Conservation (phyloP, 1,140 invertebrate genomes). For the Panagrolaimus sp. region DNA sequence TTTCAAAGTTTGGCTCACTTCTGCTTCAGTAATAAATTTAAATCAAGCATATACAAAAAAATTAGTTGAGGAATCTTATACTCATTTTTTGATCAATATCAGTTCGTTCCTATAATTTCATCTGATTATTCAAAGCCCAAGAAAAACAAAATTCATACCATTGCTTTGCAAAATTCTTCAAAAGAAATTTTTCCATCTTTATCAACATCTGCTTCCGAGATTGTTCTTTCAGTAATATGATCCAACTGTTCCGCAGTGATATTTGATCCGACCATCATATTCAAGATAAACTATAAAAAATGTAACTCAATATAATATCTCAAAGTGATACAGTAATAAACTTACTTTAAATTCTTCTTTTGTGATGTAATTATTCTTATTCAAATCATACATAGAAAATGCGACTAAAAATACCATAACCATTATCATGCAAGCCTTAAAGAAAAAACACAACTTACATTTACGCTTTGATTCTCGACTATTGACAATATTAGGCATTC, state of each 20-base stretch:
- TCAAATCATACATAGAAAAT: constrained; percentile 98
- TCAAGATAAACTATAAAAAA: constrained; percentile 68
- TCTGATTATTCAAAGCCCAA: too few species aligned
- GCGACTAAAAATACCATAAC: constrained; percentile 78
- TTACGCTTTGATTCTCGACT: constrained; percentile 85
- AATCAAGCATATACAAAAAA: too few species aligned
- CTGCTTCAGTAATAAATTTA: too few species aligned
- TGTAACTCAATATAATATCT: too few species aligned
- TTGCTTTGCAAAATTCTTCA: constrained; percentile 62
- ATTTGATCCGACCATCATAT: constrained; percentile 99
- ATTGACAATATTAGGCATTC: constrained; percentile 81
- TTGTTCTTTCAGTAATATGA: constrained; percentile 64
- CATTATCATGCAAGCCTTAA: too few species aligned
- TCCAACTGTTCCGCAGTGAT: constrained; percentile 70
- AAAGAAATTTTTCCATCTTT: constrained; percentile 63
- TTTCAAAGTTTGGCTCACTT: too few species aligned
- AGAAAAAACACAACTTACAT: constrained; percentile 71
- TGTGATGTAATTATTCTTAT: constrained; percentile 93
- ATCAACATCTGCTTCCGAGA: constrained; percentile 62
- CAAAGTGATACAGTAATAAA: too few species aligned
- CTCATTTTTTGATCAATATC: constrained; percentile 51
- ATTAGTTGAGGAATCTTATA: constrained; percentile 46
- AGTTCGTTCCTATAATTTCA: too few species aligned
- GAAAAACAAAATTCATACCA: too few species aligned
- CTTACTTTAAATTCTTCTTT: constrained; percentile 90